Evolutionary conservation across 1,140 invertebrate genomes (phyloP).

Genomic region (Hetaerina americana): DNA sequence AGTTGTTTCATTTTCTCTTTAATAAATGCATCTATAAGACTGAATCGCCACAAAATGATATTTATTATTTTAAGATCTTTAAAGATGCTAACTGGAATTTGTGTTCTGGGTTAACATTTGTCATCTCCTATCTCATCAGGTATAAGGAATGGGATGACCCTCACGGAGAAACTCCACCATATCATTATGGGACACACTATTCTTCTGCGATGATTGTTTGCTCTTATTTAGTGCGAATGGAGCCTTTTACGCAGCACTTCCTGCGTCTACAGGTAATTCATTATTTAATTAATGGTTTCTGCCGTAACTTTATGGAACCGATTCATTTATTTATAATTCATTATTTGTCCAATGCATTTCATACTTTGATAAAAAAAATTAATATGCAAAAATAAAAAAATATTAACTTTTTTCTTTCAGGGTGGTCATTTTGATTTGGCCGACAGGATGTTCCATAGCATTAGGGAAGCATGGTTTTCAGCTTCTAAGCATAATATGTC

Average conservation of each 20-base stretch:
- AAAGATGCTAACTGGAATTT: conserved; percentile 6
- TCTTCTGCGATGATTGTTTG: conserved; percentile 99
- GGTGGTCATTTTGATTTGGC: conserved; percentile 98
- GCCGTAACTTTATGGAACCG: neutral
- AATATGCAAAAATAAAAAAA: conserved; percentile 6
- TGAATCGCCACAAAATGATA: no score
- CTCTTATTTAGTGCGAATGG: conserved; percentile 94
- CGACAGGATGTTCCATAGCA: conserved; percentile 97
- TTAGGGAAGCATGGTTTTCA: conserved; percentile 95
- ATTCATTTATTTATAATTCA: neutral
- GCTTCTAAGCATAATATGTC: conserved; percentile 98
- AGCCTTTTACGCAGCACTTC: conserved; percentile 98
- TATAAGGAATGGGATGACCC: conserved; percentile 95
- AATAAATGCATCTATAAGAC: no score
- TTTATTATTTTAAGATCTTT: no score
- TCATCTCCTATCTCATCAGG: conserved; percentile 21
- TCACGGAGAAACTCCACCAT: conserved; percentile 93
- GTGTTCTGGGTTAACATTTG: neutral
- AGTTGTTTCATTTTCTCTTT: no score
- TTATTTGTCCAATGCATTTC: no score
- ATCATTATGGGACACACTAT: conserved; percentile 98
- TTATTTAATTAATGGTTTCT: conserved; percentile 1
- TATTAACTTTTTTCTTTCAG: conserved; percentile 34
- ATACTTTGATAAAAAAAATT: neutral
- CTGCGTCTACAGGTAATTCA: conserved; percentile 63